Conservation (phyloP, 2,113 vertebrate species). For the Ochotona princeps region DNA sequence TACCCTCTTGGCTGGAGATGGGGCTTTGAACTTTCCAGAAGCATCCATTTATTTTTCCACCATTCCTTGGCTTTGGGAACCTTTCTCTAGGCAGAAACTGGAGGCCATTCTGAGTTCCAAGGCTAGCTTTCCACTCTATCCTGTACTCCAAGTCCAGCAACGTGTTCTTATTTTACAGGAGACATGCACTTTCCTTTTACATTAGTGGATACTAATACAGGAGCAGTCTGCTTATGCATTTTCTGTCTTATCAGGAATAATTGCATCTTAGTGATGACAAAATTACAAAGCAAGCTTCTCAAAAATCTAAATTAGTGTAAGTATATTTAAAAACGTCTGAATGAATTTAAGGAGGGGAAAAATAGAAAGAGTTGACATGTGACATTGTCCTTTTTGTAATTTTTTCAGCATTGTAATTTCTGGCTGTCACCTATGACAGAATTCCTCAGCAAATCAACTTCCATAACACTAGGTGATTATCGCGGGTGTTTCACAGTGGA, state of each 20-base stretch:
- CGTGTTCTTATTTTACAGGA: not conserved
- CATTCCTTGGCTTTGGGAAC: not conserved
- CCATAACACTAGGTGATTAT: constrained; percentile 45
- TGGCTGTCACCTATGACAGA: not conserved
- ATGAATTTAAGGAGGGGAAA: constrained; percentile 22
- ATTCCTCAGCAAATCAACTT: constrained; percentile 65
- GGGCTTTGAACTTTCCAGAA: not conserved
- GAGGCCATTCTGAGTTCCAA: not conserved
- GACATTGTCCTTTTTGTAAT: constrained; percentile 26
- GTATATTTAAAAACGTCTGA: not conserved
- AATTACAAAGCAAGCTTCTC: constrained; percentile 19
- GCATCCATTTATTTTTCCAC: not conserved
- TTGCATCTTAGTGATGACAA: not conserved
- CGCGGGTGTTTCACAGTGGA: constrained; percentile 21
- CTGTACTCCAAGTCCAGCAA: not conserved
- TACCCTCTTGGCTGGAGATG: not conserved
- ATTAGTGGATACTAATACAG: not conserved
- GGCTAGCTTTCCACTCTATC: not conserved
- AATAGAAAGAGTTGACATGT: not conserved
- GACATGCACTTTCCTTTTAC: not conserved
- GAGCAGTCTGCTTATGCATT: not conserved
- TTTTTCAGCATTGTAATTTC: constrained; percentile 36
- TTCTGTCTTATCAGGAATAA: constrained; percentile 54
- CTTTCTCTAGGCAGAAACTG: not conserved
- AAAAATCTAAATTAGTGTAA: constrained; percentile 44